Percentiles rank a stretch among this genome's conserved stretches.
These are phyloP conservation scores for Noctua pronuba DNA, from an alignment of 2,888 invertebrate genomes.

Conservation along the genomic window DNA sequence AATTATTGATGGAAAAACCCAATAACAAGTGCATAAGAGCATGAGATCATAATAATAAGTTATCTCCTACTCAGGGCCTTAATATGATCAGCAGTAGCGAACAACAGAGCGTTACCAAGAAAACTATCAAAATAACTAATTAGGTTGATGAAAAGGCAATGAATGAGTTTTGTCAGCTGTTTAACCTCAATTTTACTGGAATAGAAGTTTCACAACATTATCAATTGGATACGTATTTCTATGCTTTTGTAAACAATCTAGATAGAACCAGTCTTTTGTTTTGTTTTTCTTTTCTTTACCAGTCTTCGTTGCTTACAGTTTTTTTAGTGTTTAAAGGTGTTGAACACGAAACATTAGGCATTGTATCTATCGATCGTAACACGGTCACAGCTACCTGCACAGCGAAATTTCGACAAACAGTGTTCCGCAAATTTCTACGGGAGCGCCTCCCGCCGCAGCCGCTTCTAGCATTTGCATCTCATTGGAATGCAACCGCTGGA, in stretches of 20 bases:
- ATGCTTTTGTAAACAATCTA: background rate
- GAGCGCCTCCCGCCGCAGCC: slow-evolving; percentile 74
- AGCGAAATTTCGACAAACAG: slow-evolving; percentile 70
- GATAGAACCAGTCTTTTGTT: background rate
- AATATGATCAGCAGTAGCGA: background rate
- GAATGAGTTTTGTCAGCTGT: background rate
- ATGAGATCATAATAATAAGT: background rate
- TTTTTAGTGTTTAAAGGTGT: background rate
- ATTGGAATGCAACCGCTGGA: slow-evolving; percentile 80
- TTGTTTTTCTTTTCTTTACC: background rate
- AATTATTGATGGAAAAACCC: background rate
- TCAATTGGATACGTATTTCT: background rate
- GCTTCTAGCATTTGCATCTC: slow-evolving; percentile 84
- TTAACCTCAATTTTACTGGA: background rate
- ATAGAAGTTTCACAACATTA: background rate
- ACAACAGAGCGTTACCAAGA: background rate
- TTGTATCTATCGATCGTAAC: slow-evolving; percentile 44
- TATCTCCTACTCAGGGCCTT: background rate
- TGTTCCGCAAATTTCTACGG: slow-evolving; percentile 68
- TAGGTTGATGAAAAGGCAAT: background rate
- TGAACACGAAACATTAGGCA: slow-evolving; percentile 29
- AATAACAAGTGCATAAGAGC: background rate
- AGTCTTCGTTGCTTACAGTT: background rate
- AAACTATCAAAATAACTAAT: no score
- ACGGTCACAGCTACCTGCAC: slow-evolving; percentile 61